Evolutionary conservation across 2,113 vertebrate species (phyloP).

Genomic region (Antechinus stuartii): DNA sequence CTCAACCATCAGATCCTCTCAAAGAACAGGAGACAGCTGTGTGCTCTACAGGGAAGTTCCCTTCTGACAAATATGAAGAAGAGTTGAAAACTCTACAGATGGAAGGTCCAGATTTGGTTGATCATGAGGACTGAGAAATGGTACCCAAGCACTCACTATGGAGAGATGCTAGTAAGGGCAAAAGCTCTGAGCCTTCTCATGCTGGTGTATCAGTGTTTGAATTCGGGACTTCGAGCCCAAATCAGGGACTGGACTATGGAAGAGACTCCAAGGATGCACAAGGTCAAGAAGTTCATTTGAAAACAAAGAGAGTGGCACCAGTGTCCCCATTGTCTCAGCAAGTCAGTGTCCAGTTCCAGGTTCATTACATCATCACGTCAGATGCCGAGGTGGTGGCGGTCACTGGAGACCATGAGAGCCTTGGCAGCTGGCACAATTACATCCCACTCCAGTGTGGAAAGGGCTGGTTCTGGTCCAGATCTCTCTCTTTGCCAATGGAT

Average conservation of each 20-base stretch:
- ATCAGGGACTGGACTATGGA: constrained; percentile 67
- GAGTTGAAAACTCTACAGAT: not conserved
- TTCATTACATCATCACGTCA: constrained; percentile 90
- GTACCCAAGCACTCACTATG: constrained; percentile 75
- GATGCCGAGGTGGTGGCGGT: constrained; percentile 87
- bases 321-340: constrained; percentile 87
- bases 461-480: constrained; percentile 90
- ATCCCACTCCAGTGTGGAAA: constrained; percentile 85
- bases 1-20: not conserved
- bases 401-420: constrained; percentile 89
- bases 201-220: not conserved
- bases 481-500: constrained; percentile 87
- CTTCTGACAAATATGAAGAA: constrained; percentile 13
- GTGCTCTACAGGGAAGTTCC: constrained; percentile 38
- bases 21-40: constrained; percentile 52
- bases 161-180: constrained; percentile 60
- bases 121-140: constrained; percentile 80
- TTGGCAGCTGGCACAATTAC: constrained; percentile 91
- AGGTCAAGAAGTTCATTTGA: constrained; percentile 69
- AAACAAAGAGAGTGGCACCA: constrained; percentile 77
- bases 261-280: constrained; percentile 28
- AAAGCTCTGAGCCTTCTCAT: not conserved
- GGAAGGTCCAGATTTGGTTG: constrained; percentile 45
- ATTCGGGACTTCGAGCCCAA: constrained; percentile 21
- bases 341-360: constrained; percentile 88